Base-by-base conservation (phyloP, 2,113 vertebrate genomes). In the Nasalis larvatus region DNA sequence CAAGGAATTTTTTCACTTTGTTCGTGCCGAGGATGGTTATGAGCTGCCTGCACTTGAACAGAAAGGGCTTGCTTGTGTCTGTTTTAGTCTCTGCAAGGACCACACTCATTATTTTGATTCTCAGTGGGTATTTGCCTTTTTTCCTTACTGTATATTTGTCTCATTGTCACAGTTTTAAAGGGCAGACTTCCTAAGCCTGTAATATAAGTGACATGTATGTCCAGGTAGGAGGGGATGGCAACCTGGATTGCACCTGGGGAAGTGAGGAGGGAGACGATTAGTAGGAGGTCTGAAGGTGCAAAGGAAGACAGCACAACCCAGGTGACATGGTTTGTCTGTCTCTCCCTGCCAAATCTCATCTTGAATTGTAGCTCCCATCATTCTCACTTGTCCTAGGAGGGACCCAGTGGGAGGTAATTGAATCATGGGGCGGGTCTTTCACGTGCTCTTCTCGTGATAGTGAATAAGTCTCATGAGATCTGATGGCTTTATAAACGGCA, bases 61-160 rank as follows among this genome's bases (percentile, higher is more conserved):
- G 66, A 45, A 91, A 54, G 68, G 11, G 76, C 30, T 94, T 71
- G 9, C 45, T 60, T 14, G 8, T 35, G 60, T 12, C n/a, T 11
- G 4, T 37, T 96, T 92, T 78, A 40, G 83, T 96, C 66, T 96
- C 54, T 86, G 69, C n/a, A 92, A 37, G 83, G 93, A 52, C 40
- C 20, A 69, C 1, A 23, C 0, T 13, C 18, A 0, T 7, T 66
- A 63, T 96, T 97, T 84, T 20, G 78, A 86, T 73, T 96, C 18
- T 94, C 52, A 14, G 81, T 2, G 25, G 71, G 21, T 90, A 95
- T 68, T 25, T 86, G n/a, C 12, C 21, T 69, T 71, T 69, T 49
- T 37, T 49, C 82, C 45, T 18, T 91, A 17, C 32, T 73, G 25
- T 49, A 11, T 83, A 47, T 97, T 96, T 95, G 80, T 71, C 71